Evolutionary conservation across 2,888 invertebrate species (phyloP), one percentile per base, ranked within the genome.

Genomic region (Calliopum simillimum): DNA sequence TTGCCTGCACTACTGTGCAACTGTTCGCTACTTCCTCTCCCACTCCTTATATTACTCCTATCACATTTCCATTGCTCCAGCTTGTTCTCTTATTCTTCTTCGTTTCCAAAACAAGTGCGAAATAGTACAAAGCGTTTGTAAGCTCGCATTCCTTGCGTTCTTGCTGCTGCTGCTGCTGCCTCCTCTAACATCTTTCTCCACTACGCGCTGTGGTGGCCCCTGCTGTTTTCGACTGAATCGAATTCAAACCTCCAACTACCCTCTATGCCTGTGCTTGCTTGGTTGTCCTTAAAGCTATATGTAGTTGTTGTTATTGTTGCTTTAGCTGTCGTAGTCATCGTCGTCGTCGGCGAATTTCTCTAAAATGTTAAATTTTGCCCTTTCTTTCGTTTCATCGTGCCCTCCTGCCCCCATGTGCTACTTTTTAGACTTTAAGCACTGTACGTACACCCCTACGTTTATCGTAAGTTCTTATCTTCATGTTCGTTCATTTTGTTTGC

Each of bases 361-460:
- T 80, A 79, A 80, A 80, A 80, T 81, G 80, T 80, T 81, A 79
- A 81, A 80, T 80, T 79, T 79, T 78, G 75, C 76, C 78, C 80
- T 68, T 53, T 25, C 49, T 62, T 23, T 55, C 55, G n/a, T n/a
- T n/a, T 51, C 25, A 56, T 69, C 70, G 43, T 61, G 64, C 53
- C 63, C 65, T 58, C 65, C 56, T 14, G 5, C 51, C 47, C 55
- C 46, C 46, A 70, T 44, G 25, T 44, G 51, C 25, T 43, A 14
- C 47, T 33, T 33, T 33, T 33, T 33, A 33, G 33, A 33, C 4
- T 6, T 33, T 33, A 33, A 33, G 33, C 33, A 33, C 33, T 33
- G 33, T 12, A 49, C 49, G 4, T 19, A 53, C 44, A 14, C 59
- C 14, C 67, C 53, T 56, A 71, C 46, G 46, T 51, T 58, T 49